These are phyloP conservation scores for Andrena camellia DNA, from an alignment of 2,888 invertebrate genomes.

Conservation along the genomic window DNA sequence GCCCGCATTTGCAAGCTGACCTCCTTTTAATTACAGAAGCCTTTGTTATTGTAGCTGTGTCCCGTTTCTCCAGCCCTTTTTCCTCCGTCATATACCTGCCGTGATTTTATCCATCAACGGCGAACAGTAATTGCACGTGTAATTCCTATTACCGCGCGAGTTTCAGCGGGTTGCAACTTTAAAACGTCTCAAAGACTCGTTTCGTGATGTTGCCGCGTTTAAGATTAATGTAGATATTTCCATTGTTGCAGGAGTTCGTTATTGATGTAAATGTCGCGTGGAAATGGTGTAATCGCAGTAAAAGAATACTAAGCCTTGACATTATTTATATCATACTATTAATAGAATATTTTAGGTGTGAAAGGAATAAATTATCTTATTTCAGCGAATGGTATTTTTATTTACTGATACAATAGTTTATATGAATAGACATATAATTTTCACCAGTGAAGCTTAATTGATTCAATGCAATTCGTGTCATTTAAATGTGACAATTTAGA, in stretches of 20 bases:
- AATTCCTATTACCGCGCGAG: not conserved
- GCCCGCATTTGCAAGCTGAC: constrained; percentile 19
- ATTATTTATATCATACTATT: no score
- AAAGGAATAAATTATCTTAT: no score
- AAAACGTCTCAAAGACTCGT: not conserved
- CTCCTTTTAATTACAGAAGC: constrained; percentile 58
- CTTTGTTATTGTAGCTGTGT: constrained; percentile 39
- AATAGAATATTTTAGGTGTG: no score
- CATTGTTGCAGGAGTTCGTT: not conserved
- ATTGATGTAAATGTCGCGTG: not conserved
- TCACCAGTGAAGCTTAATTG: no score
- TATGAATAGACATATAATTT: no score
- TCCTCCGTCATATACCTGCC: not conserved
- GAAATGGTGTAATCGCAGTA: not conserved
- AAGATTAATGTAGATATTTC: not conserved
- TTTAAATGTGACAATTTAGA: no score
- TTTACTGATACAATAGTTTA: no score
- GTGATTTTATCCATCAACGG: constrained; percentile 36
- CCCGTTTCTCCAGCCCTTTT: constrained; percentile 15
- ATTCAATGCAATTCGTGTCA: no score
- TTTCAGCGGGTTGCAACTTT: not conserved
- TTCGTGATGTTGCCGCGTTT: not conserved
- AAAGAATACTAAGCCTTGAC: no score
- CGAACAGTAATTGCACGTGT: not conserved
- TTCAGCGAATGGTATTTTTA: no score